A percentile compares a stretch with the other conserved stretches of the same genome.
These are phyloP conservation scores for Betta splendens DNA, from an alignment of 2,797 vertebrate species.

Conservation along the genomic window DNA sequence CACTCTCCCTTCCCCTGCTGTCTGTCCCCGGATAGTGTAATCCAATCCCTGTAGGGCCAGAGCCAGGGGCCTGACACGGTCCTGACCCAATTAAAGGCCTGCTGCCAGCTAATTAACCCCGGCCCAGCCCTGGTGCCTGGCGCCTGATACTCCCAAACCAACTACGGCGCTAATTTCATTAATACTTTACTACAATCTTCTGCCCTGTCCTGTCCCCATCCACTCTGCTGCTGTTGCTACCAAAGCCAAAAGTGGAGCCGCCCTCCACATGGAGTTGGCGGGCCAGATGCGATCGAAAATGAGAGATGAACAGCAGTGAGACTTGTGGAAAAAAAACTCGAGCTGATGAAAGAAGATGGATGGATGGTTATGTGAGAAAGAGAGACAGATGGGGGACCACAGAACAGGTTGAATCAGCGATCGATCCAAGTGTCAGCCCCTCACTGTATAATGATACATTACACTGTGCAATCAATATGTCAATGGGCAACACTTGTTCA, in stretches of 20 bases:
- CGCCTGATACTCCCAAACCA: conserved; percentile 75
- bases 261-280: conserved; percentile 15
- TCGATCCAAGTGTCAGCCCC: conserved; percentile 63
- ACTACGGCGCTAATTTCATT: conserved; percentile 78
- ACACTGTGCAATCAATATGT: conserved; percentile 78
- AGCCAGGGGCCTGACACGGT: conserved; percentile 79
- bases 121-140: conserved; percentile 72
- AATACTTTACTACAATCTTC: conserved; percentile 63
- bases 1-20: conserved; percentile 50
- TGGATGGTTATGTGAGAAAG: conserved; percentile 79
- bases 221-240: conserved; percentile 25
- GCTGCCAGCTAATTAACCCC: conserved; percentile 82
- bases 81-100: conserved; percentile 82
- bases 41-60: conserved; percentile 81
- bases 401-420: conserved; percentile 61
- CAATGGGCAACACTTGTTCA: conserved; percentile 79
- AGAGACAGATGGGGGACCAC: conserved; percentile 79
- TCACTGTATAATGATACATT: conserved; percentile 80
- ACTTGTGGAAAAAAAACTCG: background rate
- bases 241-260: conserved; percentile 25
- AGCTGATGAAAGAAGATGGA: conserved; percentile 71
- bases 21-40: conserved; percentile 76
- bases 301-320: background rate
- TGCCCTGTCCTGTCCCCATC: conserved; percentile 50
- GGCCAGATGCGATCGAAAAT: conserved; percentile 40